Evolutionary conservation across 1,140 invertebrate genomes (phyloP).

Genomic region (Tribolium castaneum): DNA sequence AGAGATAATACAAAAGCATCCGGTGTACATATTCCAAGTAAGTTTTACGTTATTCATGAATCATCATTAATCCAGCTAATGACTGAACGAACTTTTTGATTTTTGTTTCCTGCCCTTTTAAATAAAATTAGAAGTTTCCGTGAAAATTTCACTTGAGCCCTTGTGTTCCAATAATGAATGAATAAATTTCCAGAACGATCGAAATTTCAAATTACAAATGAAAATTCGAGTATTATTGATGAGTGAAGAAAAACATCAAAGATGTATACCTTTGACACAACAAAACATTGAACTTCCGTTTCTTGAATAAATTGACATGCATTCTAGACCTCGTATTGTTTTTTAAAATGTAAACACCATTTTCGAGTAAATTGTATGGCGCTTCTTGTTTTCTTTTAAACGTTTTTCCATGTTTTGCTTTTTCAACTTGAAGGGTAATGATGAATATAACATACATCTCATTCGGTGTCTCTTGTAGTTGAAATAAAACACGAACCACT

Average conservation of each 20-base stretch:
- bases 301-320: slow-evolving; percentile 15
- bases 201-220: background rate
- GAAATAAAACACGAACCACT: background rate
- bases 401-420: slow-evolving; percentile 30
- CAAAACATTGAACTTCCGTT: slow-evolving; percentile 1
- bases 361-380: slow-evolving; percentile 26
- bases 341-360: slow-evolving; percentile 21
- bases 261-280: background rate
- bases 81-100: background rate
- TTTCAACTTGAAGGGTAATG: slow-evolving; percentile 26
- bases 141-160: background rate
- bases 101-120: background rate
- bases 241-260: background rate
- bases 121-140: background rate
- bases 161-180: slow-evolving; percentile 4
- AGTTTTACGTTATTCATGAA: slow-evolving; percentile 18
- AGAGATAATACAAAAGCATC: background rate
- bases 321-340: slow-evolving; percentile 2
- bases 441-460: slow-evolving; percentile 15
- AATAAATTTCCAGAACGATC: background rate
- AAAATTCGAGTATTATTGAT: background rate
- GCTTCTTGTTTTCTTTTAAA: slow-evolving; percentile 23
- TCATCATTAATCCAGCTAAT: slow-evolving; percentile 5
- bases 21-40: background rate
- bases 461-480: background rate